These are phyloP conservation scores for Tadarida brasiliensis DNA, from an alignment of 2,797 vertebrate genomes.

Conservation along the genomic window DNA sequence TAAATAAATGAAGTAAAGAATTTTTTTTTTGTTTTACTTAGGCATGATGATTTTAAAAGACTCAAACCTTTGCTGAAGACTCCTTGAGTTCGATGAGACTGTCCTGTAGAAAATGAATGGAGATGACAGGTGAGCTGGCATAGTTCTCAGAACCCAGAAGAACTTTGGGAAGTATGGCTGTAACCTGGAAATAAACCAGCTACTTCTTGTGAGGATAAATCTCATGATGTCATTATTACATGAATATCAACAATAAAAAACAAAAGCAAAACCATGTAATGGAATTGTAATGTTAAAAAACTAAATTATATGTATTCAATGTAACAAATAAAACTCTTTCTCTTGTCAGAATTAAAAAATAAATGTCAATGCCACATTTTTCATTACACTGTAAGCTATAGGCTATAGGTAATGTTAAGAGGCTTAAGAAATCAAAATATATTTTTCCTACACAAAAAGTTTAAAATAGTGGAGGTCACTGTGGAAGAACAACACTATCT, in stretches of 20 bases:
- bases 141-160: constrained; percentile 97
- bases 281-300: constrained; percentile 81
- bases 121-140: constrained; percentile 99
- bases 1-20: constrained; percentile 76
- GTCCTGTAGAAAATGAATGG: constrained; percentile 99
- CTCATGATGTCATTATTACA: constrained; percentile 90
- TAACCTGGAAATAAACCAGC: constrained; percentile 94
- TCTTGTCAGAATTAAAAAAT: constrained; percentile 67
- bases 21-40: constrained; percentile 80
- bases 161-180: constrained; percentile 89
- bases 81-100: constrained; percentile 99
- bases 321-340: constrained; percentile 70
- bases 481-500: constrained; percentile 69
- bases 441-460: constrained; percentile 84
- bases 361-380: constrained; percentile 75
- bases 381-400: constrained; percentile 51
- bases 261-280: constrained; percentile 76
- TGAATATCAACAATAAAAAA: constrained; percentile 84
- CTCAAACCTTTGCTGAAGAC: constrained; percentile 98
- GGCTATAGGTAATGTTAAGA: constrained; percentile 61
- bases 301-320: constrained; percentile 69
- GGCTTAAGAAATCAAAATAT: constrained; percentile 65
- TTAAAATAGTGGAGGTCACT: constrained; percentile 82
- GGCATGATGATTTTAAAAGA: constrained; percentile 87
- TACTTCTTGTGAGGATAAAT: constrained; percentile 98